These are phyloP conservation scores for Drosophila pseudotakahashii DNA, from an alignment of 2,888 invertebrate genomes.

Conservation along the genomic window DNA sequence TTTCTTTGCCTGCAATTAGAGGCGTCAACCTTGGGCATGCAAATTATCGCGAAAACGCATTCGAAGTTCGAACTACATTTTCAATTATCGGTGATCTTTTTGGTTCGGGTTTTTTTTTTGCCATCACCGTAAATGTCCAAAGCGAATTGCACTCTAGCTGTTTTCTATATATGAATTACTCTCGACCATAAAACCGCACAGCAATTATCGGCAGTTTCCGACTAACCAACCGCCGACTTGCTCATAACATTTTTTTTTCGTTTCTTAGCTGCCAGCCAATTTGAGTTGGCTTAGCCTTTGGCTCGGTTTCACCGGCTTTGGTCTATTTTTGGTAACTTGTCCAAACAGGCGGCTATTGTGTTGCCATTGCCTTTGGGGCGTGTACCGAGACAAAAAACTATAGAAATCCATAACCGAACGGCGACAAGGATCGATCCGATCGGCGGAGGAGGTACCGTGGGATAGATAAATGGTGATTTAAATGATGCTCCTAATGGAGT, in stretches of 20 bases:
- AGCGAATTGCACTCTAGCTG: constrained; percentile 56
- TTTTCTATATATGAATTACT: constrained; percentile 48
- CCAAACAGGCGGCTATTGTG: constrained; percentile 60
- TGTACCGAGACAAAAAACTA: constrained; percentile 41
- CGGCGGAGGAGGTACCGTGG: constrained; percentile 15
- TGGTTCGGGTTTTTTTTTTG: constrained; percentile 29
- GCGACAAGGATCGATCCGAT: neutral
- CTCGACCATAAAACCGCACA: constrained; percentile 32
- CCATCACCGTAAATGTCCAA: constrained; percentile 59
- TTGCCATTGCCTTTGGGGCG: constrained; percentile 39
- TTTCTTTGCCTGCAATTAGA: constrained; percentile 42
- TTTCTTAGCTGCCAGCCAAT: constrained; percentile 55
- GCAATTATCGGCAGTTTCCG: constrained; percentile 46
- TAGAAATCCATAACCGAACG: constrained; percentile 55
- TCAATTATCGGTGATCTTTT: constrained; percentile 24
- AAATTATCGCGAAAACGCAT: constrained; percentile 36
- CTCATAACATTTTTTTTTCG: constrained; percentile 50
- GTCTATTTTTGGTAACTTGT: constrained; percentile 79
- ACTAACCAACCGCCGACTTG: constrained; percentile 19
- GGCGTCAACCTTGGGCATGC: constrained; percentile 52
- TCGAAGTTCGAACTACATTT: constrained; percentile 6
- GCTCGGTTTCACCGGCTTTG: constrained; percentile 44
- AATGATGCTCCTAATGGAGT: neutral
- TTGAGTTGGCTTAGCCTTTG: constrained; percentile 58
- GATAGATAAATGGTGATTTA: neutral